A percentile compares a stretch with the other conserved stretches of the same genome.
These are phyloP conservation scores for Castor canadensis DNA, from an alignment of 2,113 vertebrate genomes.

Conservation along the genomic window DNA sequence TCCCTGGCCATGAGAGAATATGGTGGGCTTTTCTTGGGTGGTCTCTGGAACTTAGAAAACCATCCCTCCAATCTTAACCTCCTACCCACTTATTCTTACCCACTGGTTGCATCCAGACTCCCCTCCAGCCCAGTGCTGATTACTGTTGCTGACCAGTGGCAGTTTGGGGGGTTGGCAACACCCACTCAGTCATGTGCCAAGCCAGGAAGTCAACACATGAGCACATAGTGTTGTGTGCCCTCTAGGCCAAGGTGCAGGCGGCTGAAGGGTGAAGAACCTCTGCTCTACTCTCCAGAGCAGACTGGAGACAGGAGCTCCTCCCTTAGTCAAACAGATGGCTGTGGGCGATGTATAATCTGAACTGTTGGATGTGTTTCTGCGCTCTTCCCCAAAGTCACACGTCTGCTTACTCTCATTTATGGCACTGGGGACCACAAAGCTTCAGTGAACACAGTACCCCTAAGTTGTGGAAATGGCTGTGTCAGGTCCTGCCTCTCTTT, in stretches of 20 bases:
- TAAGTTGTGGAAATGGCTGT: neutral
- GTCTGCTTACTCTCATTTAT: neutral
- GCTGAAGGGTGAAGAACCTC: neutral
- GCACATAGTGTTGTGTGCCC: conserved; percentile 11
- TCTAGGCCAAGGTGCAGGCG: conserved; percentile 69
- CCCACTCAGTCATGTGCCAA: neutral
- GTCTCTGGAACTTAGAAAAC: neutral
- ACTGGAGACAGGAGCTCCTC: conserved; percentile 45
- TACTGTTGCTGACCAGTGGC: neutral
- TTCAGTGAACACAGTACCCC: neutral
- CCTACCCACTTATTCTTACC: neutral
- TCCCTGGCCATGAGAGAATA: neutral
- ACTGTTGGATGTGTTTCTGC: neutral
- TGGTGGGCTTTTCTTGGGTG: neutral
- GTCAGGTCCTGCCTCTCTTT: neutral
- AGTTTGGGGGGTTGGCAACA: neutral
- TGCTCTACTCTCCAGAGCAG: neutral
- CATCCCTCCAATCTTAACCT: conserved; percentile 3
- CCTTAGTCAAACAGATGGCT: conserved; percentile 44
- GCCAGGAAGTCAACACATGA: conserved; percentile 56
- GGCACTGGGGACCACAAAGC: neutral
- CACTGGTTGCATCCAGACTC: neutral
- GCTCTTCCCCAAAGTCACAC: neutral
- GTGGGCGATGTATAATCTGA: neutral
- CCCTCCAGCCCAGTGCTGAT: conserved; percentile 56